Conservation (phyloP, 1,140 invertebrate species). For the Brachionus plicatilis region DNA sequence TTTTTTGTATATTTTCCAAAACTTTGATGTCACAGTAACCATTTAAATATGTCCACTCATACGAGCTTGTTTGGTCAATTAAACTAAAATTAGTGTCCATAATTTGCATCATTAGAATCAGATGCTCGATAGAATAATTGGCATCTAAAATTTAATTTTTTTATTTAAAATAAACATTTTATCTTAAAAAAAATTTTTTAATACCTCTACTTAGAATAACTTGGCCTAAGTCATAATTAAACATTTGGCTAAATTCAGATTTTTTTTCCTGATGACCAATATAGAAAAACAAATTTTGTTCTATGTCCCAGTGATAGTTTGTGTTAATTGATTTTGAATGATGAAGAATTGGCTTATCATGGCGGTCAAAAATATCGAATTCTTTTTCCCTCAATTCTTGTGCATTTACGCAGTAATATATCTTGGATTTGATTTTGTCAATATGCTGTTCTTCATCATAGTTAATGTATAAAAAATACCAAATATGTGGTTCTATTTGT, state of each 20-base stretch:
- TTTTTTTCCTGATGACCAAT: conserved; percentile 33
- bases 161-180: neutral
- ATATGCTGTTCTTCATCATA: neutral
- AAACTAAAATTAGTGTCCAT: conserved; percentile 32
- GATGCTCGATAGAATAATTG: conserved; percentile 19
- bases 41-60: conserved; percentile 22
- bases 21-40: conserved; percentile 24
- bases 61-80: conserved; percentile 5
- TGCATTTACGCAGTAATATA: neutral
- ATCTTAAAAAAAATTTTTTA: neutral
- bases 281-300: conserved; percentile 1
- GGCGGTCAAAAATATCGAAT: neutral
- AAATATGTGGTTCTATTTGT: conserved; percentile 1
- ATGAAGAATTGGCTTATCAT: conserved; percentile 6
- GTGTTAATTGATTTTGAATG: neutral
- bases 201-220: conserved; percentile 25
- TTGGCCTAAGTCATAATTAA: conserved; percentile 26
- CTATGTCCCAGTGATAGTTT: neutral
- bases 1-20: conserved; percentile 36
- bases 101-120: conserved; percentile 8
- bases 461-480: conserved; percentile 14
- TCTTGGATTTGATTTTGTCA: neutral
- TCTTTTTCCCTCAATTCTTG: neutral
- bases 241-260: neutral
- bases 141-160: neutral